A percentile compares a stretch with the other conserved stretches of the same genome.
phyloP scores from a whole-genome alignment of 2,888 invertebrate genomes.

The Agriopis leucophaearia region DNA sequence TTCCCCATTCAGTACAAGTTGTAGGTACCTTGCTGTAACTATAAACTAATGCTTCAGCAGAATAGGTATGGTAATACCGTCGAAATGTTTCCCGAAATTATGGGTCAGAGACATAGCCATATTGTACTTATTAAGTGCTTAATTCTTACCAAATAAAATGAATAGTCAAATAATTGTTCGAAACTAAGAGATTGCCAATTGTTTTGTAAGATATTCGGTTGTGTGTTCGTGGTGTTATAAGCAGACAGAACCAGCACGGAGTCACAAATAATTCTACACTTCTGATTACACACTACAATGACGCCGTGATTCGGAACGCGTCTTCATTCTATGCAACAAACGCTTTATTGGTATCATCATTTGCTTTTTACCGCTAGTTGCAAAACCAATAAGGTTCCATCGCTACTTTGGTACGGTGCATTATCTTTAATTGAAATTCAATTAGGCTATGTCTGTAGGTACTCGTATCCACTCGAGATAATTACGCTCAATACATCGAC shows the following conservation, averaged over 20 bases:
- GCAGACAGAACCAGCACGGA: too few species aligned
- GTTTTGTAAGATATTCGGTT: too few species aligned
- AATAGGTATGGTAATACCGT: conserved; percentile 7
- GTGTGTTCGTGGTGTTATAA: too few species aligned
- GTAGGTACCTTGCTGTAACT: conserved; percentile 23
- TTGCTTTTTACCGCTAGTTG: neutral
- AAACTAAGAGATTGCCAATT: too few species aligned
- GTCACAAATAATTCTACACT: too few species aligned
- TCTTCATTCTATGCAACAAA: too few species aligned
- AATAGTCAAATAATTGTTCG: too few species aligned
- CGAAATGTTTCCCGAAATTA: neutral
- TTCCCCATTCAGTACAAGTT: conserved; percentile 33
- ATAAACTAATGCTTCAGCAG: conserved; percentile 33
- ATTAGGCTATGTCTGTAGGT: conserved; percentile 40
- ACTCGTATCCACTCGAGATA: conserved; percentile 31
- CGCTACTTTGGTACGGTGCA: conserved; percentile 10
- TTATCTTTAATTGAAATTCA: conserved; percentile 35
- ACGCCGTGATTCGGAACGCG: too few species aligned
- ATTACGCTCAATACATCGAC: conserved; percentile 43
- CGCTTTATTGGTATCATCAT: too few species aligned
- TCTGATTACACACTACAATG: too few species aligned
- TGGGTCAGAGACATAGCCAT: neutral
- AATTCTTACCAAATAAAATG: too few species aligned
- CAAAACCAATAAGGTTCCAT: neutral
- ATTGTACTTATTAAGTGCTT: too few species aligned